Evolutionary conservation across 2,797 vertebrate species (phyloP), one percentile per base, ranked within the genome.

Genomic region (Hapalemur alaotrensis): DNA sequence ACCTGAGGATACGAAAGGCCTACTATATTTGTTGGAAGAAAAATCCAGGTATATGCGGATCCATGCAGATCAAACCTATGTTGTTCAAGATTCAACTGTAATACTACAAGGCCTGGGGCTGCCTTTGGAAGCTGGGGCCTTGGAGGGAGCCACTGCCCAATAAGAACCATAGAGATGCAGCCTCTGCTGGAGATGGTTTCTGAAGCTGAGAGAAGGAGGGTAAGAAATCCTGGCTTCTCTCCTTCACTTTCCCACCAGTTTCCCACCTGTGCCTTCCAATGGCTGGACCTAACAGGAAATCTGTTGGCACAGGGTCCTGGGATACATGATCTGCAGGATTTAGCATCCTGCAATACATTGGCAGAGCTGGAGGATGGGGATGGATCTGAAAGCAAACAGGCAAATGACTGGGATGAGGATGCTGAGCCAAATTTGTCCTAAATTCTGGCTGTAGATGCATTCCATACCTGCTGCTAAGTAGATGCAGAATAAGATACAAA

Each of bases 401-500:
- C 4, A 57, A 92, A 41, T 1, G 2, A 67, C n/a, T 25, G 41
- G 11, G 32, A 48, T 11, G 35, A 78, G 54, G 43, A 76, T 59
- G 41, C 30, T 57, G 30, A 38, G 32, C 61, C 50, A 69, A 30
- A 65, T 52, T 50, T 30, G 0, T 25, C 43, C 28, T 75, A 65
- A 57, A 59, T 32, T 92, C 57, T 59, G 6, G 28, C 4, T 35
- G 11, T 38, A 48, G 41, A 52, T 20, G 9, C 3, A 65, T 84
- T 89, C 22, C 30, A 38, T 25, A 87, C 6, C 7, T 81, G 13
- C 20, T 91, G 5, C 65, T 76, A 75, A 61, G 35, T 92, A 18
- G 65, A 57, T 7, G 23, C 84, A 54, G n/a, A n/a, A 88, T 46
- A 89, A 48, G 61, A 72, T 65, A 85, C 25, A 89, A 76, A 78